Percentiles rank a stretch among this genome's conserved stretches.
Evolutionary conservation across 2,888 invertebrate species (phyloP).

Genomic region (Melolontha melolontha): DNA sequence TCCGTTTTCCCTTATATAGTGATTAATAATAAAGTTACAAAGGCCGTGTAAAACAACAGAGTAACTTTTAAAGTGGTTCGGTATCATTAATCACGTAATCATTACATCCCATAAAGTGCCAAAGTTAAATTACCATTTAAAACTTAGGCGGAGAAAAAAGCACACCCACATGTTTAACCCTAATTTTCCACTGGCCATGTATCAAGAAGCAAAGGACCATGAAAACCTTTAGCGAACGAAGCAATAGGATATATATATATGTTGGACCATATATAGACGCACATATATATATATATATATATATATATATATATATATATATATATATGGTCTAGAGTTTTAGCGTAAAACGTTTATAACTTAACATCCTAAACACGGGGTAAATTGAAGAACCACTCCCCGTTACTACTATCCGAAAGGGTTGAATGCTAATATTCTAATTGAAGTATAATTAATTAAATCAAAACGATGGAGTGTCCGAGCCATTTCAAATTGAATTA

Average conservation of each 20-base stretch:
- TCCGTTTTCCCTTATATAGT: constrained; percentile 4
- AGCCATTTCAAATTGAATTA: constrained; percentile 57
- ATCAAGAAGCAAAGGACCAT: too few species aligned
- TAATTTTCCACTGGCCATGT: too few species aligned
- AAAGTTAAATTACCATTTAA: constrained; percentile 28
- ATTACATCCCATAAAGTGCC: constrained; percentile 24
- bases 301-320: too few species aligned
- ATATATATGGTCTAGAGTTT: too few species aligned
- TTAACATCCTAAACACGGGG: too few species aligned
- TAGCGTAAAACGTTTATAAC: too few species aligned
- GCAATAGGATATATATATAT: too few species aligned
- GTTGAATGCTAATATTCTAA: constrained; percentile 58
- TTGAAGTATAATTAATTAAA: constrained; percentile 62
- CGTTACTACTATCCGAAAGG: constrained; percentile 1
- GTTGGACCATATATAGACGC: too few species aligned
- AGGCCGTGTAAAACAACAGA: neutral
- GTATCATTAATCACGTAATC: constrained; percentile 24
- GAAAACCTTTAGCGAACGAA: too few species aligned
- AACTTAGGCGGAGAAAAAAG: constrained; percentile 1
- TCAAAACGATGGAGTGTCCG: constrained; percentile 57
- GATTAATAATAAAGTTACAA: constrained; percentile 28
- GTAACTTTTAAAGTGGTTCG: constrained; percentile 19
- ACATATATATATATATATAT: too few species aligned
- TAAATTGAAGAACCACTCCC: neutral
- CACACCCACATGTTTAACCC: too few species aligned